Evolutionary conservation across 2,888 invertebrate species (phyloP), one percentile per base, ranked within the genome.

Genomic region (Pseudolycoriella hygida): DNA sequence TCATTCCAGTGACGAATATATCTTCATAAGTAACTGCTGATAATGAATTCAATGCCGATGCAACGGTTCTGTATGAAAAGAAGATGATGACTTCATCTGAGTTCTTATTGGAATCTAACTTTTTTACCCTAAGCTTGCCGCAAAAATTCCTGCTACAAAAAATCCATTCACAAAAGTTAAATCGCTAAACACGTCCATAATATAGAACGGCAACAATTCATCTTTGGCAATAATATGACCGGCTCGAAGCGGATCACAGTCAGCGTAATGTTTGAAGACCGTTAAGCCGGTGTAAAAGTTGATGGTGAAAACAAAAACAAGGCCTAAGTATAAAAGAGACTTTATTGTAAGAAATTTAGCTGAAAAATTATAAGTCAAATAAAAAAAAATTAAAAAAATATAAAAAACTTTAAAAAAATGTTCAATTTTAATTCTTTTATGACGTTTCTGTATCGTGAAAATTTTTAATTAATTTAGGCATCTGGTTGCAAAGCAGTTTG

Each of bases 131-230:
- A 94, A 74, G 56, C 93, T 92, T 2, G 93, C 94, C 37, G 92
- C 90, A 62, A 94, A 96, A 48, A 96, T 86, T 17, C 93, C 92
- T 3, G 94, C 88, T 0, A 94, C 92, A 62, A 96, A 94, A 55
- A 94, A 78, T 2, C 94, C 93, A 1, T 92, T 83, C 2, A 93
- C 67, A 0, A 92, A 90, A 30, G 73, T 75, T 32, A 80, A 67
- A 42, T 73, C 60, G 1, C 86, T 84, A 58, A 93, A 72, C 48
- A 79, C 76, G 48, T 80, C 77, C 69, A 94, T 86, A 19, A 94
- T 89, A 60, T 88, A 94, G 32, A 85, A 72, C 0, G 94, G 94
- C 49, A 94, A 71, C 37, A 94, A 69, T 61, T 93, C 82, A 63
- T 88, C 89, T 3, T 77, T 69, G 1, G 75, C 80, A 42, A 67